Base-by-base conservation (phyloP, 2,888 invertebrate genomes). In the Timema podura region DNA sequence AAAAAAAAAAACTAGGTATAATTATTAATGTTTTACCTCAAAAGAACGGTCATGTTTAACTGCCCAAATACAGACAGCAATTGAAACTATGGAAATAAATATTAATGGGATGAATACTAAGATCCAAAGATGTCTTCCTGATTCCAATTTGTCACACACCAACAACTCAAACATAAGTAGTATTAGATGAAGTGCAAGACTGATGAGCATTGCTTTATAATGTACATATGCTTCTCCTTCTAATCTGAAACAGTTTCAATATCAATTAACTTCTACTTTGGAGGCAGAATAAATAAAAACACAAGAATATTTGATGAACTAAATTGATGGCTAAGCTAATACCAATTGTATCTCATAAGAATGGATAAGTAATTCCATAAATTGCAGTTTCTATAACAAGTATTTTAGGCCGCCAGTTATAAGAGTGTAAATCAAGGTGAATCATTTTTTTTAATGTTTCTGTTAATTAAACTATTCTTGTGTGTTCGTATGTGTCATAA, bases 141-240 rank as follows among this genome's bases (percentile, higher is more conserved):
- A 93, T 76, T 96, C 93, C 75, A 98, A 83, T 82, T 98, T 96
- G 83, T 98, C 95, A 81, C 97, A 98, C 54, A 95, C 95, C 73
- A 99, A 85, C 74, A 98, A 83, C 82, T 98, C 98, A 83, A 99
- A 99, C 93, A 97, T 95, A 46, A 98, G 84, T 74, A 99, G 84
- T 76, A 98, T 93, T 73, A 98, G 84, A 81, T 99, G 98, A 78
- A 98, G 87, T 64, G 96, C 94, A 76, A 97, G 86, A 73, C 95
- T 96, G 80, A 98, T 95, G 72, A 98, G 85, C 98, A 99, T 98
- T 15, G 97, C 96, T 82, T 97, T 97, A 82, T 96, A 99, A 81
- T 99, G 98, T 54, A 96, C 91, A 81, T 97, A 96, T 7, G 96
- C 94, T 83, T 96, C 95, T 75, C 95, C 95, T 85, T 98, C 98